A percentile compares a stretch with the other conserved stretches of the same genome.
Conservation (phyloP, 2,113 vertebrate genomes). For the Larimichthys crocea region DNA sequence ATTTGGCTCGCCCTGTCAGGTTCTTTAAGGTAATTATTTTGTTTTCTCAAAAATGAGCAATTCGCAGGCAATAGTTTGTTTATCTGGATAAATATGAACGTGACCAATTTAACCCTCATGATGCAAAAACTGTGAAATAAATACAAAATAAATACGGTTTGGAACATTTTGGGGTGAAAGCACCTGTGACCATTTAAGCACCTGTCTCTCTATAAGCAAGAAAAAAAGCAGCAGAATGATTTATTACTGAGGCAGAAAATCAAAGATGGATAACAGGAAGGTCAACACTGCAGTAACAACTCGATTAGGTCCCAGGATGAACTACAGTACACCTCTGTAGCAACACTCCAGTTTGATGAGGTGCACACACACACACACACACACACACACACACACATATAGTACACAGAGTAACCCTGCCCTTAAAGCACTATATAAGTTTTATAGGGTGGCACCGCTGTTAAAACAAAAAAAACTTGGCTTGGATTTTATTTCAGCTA, state of each 20-base stretch:
- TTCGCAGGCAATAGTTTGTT: neutral
- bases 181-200: neutral
- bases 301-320: slow-evolving; percentile 45
- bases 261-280: slow-evolving; percentile 46
- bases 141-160: neutral
- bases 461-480: neutral
- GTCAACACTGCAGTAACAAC: slow-evolving; percentile 31
- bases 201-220: neutral
- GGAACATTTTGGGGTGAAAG: neutral
- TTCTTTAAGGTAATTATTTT: neutral
- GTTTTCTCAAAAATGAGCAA: neutral
- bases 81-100: neutral
- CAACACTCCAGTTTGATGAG: neutral
- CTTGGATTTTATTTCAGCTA: neutral
- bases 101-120: neutral
- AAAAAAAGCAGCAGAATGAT: slow-evolving; percentile 19
- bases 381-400: neutral
- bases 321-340: slow-evolving; percentile 4
- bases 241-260: slow-evolving; percentile 60
- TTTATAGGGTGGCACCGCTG: neutral
- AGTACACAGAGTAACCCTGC: neutral
- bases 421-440: neutral
- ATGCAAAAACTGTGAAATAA: neutral
- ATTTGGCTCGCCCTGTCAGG: neutral
- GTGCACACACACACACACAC: neutral